Evolutionary conservation across 2,888 invertebrate species (phyloP), one percentile per base, ranked within the genome.

Genomic region (Nomada goodeniana): DNA sequence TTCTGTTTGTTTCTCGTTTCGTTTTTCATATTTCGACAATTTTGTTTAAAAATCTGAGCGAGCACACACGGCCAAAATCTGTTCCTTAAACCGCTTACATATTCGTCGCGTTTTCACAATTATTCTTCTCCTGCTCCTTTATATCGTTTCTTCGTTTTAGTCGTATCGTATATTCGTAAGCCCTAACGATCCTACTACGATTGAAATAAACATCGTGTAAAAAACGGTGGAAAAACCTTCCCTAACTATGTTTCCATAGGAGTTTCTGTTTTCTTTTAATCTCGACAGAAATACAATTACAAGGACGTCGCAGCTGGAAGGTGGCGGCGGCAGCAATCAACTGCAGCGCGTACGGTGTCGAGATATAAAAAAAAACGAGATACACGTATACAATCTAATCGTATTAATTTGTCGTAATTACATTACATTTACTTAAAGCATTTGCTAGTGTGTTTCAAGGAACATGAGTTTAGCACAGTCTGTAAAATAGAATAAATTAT

Each of bases 171-270:
- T 60, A 18, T 60, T 60, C 36, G 50, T 64, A 79, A 82, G 77
- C 77, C 76, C 84, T 87, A 85, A 88, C 63, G 75, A 79, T 60
- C 82, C 36, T 84, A 86, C 83, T 83, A 86, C 81, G 86, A 86
- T 77, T 80, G 84, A 88, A 88, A 89, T 83, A 82, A 89, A 89
- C 75, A 80, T 67, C 82, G 68, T 83, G 88, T 90, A 90, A 89
- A 90, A 90, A 90, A 90, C 78, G 70, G 90, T 89, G 88, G 85
- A 90, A 90, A 90, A 90, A 80, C 82, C 50, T 70, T 80, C 50
- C 69, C 86, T 89, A 90, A 86, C 88, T 89, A 89, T 69, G 61
- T 84, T 82, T 84, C 71, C 74, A 55, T 80, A 85, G 76, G 72
- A 80, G 68, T 50, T 26, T 52, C 53, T 13, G 60, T 63, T 55